A percentile compares a stretch with the other conserved stretches of the same genome.
Evolutionary conservation across 2,797 vertebrate species (phyloP).

Genomic region (Arrhamphus sclerolepis): DNA sequence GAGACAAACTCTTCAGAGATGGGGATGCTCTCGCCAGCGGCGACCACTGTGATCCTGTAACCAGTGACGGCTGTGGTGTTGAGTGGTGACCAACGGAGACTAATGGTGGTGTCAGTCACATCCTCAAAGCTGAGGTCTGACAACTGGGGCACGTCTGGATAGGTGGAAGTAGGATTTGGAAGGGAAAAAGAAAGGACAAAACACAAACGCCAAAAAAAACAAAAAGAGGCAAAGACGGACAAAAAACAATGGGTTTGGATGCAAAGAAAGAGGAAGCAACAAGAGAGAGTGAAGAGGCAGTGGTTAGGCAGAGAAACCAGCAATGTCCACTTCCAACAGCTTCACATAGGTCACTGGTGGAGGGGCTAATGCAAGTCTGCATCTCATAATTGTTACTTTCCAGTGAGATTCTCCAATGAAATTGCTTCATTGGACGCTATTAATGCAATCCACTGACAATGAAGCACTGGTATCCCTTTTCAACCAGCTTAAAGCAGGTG

Average conservation of each 20-base stretch:
- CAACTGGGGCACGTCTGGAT: slow-evolving; percentile 90
- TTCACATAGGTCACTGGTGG: slow-evolving; percentile 54
- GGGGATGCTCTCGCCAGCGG: slow-evolving; percentile 92
- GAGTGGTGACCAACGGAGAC: slow-evolving; percentile 93
- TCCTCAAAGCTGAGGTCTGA: slow-evolving; percentile 94
- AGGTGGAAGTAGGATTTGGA: slow-evolving; percentile 3
- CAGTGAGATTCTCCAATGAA: slow-evolving; percentile 43
- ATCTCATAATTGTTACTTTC: slow-evolving; percentile 4
- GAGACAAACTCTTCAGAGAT: slow-evolving; percentile 94
- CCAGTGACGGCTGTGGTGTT: slow-evolving; percentile 92
- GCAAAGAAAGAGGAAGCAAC: slow-evolving; percentile 5
- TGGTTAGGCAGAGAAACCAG: slow-evolving; percentile 28
- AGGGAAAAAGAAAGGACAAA: slow-evolving; percentile 23
- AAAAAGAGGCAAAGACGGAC: slow-evolving; percentile 1
- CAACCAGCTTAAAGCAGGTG: no score
- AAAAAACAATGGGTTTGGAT: slow-evolving; percentile 8
- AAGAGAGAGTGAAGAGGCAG: slow-evolving; percentile 27
- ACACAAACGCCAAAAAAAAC: no score
- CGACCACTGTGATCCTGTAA: slow-evolving; percentile 94
- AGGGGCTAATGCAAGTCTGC: slow-evolving; percentile 35
- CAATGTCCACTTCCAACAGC: slow-evolving; percentile 40
- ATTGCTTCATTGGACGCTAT: slow-evolving; percentile 24
- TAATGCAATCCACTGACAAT: no score
- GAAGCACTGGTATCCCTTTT: no score
- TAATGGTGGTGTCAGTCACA: slow-evolving; percentile 94